Evolutionary conservation across 2,888 invertebrate species (phyloP).

Genomic region (Zonitis immaculata): DNA sequence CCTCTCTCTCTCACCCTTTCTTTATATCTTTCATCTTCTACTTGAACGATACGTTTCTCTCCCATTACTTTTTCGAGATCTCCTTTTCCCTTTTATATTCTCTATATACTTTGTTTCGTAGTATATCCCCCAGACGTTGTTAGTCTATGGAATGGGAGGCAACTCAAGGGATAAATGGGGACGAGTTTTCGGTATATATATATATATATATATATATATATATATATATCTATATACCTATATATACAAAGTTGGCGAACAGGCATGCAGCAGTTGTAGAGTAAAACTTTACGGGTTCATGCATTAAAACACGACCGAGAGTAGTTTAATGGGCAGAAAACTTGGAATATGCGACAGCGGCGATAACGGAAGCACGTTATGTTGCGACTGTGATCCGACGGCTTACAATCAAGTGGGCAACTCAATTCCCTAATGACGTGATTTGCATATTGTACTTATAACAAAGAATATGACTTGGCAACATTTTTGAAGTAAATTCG

Average conservation of each 20-base stretch:
- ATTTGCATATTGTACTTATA: not conserved
- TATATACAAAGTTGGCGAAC: not conserved
- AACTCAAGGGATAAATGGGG: not conserved
- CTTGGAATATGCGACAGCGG: not conserved
- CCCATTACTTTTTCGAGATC: slow-evolving; percentile 1
- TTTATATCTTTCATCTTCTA: not conserved
- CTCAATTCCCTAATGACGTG: slow-evolving; percentile 1
- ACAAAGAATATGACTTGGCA: not conserved
- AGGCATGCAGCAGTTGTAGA: not conserved
- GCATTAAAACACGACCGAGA: slow-evolving; percentile 1
- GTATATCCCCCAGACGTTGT: not conserved
- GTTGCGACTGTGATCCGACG: not conserved
- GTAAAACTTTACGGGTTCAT: slow-evolving; percentile 1
- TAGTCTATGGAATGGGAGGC: not conserved
- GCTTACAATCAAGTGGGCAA: slow-evolving; percentile 1
- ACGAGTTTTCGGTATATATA: too few relatives aligned
- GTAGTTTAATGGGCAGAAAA: not conserved
- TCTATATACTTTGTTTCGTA: not conserved
- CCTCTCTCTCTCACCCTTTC: not conserved
- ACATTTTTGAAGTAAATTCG: not conserved
- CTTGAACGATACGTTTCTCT: not conserved
- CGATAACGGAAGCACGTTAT: not conserved
- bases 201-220: too few relatives aligned
- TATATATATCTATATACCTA: too few relatives aligned
- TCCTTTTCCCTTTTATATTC: not conserved